Base-by-base conservation (phyloP, 2,797 vertebrate genomes). In the Eurystomus glaucurus region DNA sequence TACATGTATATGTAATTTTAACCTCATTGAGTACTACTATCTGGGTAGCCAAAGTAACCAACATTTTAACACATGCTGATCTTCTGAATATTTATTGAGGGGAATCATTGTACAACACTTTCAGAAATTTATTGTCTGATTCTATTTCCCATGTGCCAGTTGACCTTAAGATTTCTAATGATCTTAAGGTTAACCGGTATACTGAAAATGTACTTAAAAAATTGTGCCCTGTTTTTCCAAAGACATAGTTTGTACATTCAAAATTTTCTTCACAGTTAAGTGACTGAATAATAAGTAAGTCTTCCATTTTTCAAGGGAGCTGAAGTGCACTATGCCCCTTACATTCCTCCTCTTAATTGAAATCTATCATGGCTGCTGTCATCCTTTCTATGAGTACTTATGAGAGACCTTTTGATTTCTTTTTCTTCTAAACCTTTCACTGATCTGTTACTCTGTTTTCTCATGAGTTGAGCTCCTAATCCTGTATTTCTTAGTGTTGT, bases 251-350 rank as follows among this genome's bases (percentile, higher is more conserved):
- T 66, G 13, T 65, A 41, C 0, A 0, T 6, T 55, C 37, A 58
- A 85, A 52, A 50, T 70, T 52, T 66, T 81, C n/a, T 89, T 90
- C 70, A 69, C 43, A 8, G 25, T 76, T 37, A 84, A 92, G 50
- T n/a, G 39, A 28, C 0, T 6, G 50, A 88, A 39, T 50, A 78
- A 12, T 29, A 72, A 71, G 48, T 0, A 1, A 52, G 19, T 43
- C 41, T 48, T 78, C 20, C 3, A 4, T 54, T 72, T 95, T 51
- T 66, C 28, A 50, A 41, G 8, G 70, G 29, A 88, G 8, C 19
- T 51, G 68, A 68, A 91, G 6, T 39, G 14, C 35, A 70, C 25
- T 37, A 57, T n/a, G 21, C 25, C 14, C 9, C 6, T 65, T 77
- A 26, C 25, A 21, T 71, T 75, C n/a, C 6, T 77, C 41, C 35